These are phyloP conservation scores for Poeciliopsis turrubarensis DNA, from an alignment of 2,113 vertebrate species.

Conservation along the genomic window DNA sequence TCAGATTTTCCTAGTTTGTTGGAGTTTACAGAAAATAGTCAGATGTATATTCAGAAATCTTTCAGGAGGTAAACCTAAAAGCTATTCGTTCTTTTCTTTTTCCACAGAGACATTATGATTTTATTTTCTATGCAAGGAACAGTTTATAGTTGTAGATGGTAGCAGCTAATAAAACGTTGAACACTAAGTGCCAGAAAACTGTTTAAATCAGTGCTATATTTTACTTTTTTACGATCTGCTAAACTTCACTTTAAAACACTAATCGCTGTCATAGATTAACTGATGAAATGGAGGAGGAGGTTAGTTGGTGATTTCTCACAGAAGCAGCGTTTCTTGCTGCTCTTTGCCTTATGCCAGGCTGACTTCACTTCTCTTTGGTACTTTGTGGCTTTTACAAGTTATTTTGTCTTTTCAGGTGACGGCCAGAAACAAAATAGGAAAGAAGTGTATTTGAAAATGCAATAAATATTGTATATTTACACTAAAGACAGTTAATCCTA, in stretches of 20 bases:
- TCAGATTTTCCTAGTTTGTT: slow-evolving; percentile 14
- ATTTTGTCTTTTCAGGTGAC: slow-evolving; percentile 25
- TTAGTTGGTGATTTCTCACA: slow-evolving; percentile 21
- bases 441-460: slow-evolving; percentile 73
- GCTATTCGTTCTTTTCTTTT: slow-evolving; percentile 13
- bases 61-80: slow-evolving; percentile 20
- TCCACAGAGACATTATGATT: slow-evolving; percentile 21
- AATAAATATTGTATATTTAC: slow-evolving; percentile 83
- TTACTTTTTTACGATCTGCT: slow-evolving; percentile 14
- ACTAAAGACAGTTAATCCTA: slow-evolving; percentile 79
- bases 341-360: slow-evolving; percentile 81
- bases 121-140: slow-evolving; percentile 72
- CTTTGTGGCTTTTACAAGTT: slow-evolving; percentile 62
- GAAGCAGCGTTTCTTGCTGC: slow-evolving; percentile 60
- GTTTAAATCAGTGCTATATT: slow-evolving; percentile 32
- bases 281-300: neutral
- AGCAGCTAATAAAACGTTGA: slow-evolving; percentile 61
- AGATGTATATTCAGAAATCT: neutral
- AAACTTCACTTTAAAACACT: slow-evolving; percentile 57
- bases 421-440: slow-evolving; percentile 53
- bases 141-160: slow-evolving; percentile 55
- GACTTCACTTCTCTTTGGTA: slow-evolving; percentile 69
- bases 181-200: slow-evolving; percentile 73
- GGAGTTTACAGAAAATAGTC: slow-evolving; percentile 38
- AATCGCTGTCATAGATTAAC: slow-evolving; percentile 13